These are phyloP conservation scores for Bradypus variegatus DNA, from an alignment of 2,797 vertebrate genomes.

Conservation along the genomic window DNA sequence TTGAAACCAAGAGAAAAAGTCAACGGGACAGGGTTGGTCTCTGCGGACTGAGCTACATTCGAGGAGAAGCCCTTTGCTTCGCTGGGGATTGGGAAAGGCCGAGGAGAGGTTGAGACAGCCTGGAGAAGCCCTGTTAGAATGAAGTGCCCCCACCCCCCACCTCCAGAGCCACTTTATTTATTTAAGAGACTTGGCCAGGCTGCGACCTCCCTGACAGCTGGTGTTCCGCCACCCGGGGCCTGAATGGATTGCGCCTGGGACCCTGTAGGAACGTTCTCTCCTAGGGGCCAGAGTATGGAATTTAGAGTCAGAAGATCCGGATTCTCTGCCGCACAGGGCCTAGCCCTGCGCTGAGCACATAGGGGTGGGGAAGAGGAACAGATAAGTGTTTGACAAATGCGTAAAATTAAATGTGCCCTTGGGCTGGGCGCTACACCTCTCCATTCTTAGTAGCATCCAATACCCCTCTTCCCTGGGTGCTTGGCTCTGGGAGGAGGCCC, in stretches of 20 bases:
- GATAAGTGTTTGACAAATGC: background rate
- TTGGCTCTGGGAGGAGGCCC: background rate
- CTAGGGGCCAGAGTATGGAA: background rate
- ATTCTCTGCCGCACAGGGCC: background rate
- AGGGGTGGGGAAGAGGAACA: background rate
- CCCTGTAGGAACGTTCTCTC: background rate
- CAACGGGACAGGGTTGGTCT: background rate
- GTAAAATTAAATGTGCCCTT: background rate
- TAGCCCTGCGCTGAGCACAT: background rate
- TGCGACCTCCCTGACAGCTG: background rate
- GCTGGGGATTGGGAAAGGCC: background rate
- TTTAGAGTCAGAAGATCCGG: background rate
- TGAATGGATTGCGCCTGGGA: background rate
- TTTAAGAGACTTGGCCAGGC: background rate
- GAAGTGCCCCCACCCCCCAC: accelerated
- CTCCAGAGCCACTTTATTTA: background rate
- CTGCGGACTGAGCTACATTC: background rate
- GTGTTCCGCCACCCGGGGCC: too few relatives aligned
- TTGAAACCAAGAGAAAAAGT: background rate
- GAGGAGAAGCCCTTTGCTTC: background rate
- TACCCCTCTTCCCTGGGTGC: too few relatives aligned
- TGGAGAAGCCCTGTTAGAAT: background rate
- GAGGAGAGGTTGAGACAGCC: background rate
- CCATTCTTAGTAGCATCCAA: accelerated
- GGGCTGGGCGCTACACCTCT: background rate